A percentile compares a stretch with the other conserved stretches of the same genome.
phyloP scores from a whole-genome alignment of 2,888 invertebrate genomes.

The Xanthia icteritia region DNA sequence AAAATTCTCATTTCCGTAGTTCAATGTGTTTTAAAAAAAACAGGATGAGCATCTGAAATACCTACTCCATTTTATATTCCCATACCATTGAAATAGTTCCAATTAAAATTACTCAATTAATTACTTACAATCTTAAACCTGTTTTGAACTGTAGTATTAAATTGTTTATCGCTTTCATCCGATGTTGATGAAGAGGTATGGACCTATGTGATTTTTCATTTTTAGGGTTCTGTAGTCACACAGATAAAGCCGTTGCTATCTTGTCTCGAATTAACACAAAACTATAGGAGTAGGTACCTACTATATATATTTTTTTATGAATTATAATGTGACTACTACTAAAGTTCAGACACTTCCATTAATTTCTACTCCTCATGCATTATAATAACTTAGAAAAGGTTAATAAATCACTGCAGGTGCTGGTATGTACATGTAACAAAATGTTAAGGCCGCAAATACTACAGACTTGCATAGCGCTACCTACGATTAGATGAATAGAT shows the following conservation, averaged over 20 bases:
- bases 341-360: not conserved
- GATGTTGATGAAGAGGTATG: constrained; percentile 36
- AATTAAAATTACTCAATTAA: constrained; percentile 65
- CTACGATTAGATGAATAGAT: not conserved
- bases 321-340: not conserved
- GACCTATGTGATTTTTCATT: not conserved
- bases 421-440: not conserved
- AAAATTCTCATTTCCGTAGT: constrained; percentile 37
- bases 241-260: not conserved
- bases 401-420: not conserved
- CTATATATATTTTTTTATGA: not conserved
- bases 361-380: not conserved
- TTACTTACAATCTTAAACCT: constrained; percentile 51
- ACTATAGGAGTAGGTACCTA: not conserved
- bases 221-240: constrained; percentile 9
- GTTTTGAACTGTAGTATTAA: constrained; percentile 43
- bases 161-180: constrained; percentile 54
- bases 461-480: no score
- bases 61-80: constrained; percentile 31
- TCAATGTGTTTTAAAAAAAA: constrained; percentile 5
- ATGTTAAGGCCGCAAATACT: not conserved
- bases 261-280: not conserved
- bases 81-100: constrained; percentile 36
- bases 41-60: constrained; percentile 15
- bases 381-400: no score